phyloP scores from a whole-genome alignment of 2,888 invertebrate species.

The Parapristionchus giblindavisi region DNA sequence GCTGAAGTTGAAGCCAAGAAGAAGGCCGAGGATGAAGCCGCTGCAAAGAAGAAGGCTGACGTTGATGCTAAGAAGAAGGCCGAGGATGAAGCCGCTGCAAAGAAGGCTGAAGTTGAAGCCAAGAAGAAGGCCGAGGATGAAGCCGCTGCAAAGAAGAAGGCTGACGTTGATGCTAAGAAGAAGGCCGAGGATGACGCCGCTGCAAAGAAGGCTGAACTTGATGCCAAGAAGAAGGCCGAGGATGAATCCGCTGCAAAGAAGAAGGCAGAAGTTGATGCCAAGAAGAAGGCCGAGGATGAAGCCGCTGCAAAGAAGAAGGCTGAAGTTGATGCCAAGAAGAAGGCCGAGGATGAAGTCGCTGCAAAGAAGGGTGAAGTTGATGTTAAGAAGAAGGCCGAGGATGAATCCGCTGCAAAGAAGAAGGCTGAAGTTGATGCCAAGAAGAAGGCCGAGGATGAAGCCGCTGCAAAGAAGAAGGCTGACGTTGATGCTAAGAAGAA shows the following conservation, averaged over 20 bases:
- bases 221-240: not conserved
- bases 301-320: not conserved
- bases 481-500: not conserved
- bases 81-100: not conserved
- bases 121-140: not conserved
- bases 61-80: not conserved
- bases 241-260: not conserved
- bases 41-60: not conserved
- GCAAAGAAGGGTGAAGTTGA: not conserved
- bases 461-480: not conserved
- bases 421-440: not conserved
- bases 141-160: not conserved
- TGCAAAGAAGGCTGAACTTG: not conserved
- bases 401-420: not conserved
- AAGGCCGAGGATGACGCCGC: not conserved
- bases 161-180: not conserved
- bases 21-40: not conserved
- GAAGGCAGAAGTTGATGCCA: not conserved
- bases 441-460: not conserved
- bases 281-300: not conserved
- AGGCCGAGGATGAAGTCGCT: not conserved
- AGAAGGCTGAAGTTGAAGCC: not conserved
- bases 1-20: not conserved
- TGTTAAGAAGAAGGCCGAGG: not conserved
- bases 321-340: not conserved